Percentiles rank a stretch among this genome's conserved stretches.
Conservation (phyloP, 2,888 invertebrate genomes). For the Apeira syringaria region DNA sequence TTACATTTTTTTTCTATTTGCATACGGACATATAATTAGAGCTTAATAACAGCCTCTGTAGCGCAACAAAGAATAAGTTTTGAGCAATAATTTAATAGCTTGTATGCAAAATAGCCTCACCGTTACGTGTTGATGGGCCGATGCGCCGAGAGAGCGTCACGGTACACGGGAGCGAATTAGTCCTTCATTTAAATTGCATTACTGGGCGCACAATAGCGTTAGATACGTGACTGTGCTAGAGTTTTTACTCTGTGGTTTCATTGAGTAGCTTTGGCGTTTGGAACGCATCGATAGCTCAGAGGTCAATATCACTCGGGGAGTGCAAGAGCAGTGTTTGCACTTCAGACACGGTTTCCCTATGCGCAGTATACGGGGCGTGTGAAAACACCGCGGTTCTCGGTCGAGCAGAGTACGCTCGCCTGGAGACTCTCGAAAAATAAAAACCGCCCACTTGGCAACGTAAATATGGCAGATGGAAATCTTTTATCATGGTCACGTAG, state of each 20-base stretch:
- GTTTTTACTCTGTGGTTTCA: slow-evolving; percentile 57
- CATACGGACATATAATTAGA: slow-evolving; percentile 80
- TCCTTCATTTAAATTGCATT: slow-evolving; percentile 81
- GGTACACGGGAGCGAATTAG: slow-evolving; percentile 77
- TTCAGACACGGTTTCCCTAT: slow-evolving; percentile 50
- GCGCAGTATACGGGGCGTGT: slow-evolving; percentile 66
- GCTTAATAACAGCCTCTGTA: slow-evolving; percentile 78
- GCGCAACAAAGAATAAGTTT: slow-evolving; percentile 82
- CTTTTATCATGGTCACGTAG: slow-evolving; percentile 84
- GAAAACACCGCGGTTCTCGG: slow-evolving; percentile 68
- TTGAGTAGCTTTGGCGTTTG: slow-evolving; percentile 41
- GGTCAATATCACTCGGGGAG: slow-evolving; percentile 52
- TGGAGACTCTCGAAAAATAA: slow-evolving; percentile 77
- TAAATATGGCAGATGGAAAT: slow-evolving; percentile 83
- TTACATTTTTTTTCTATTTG: slow-evolving; percentile 76
- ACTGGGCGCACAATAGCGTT: slow-evolving; percentile 61
- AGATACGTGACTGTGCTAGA: slow-evolving; percentile 54
- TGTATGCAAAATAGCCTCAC: slow-evolving; percentile 81
- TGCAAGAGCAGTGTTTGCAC: slow-evolving; percentile 36
- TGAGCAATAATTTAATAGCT: slow-evolving; percentile 83
- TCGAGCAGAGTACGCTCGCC: slow-evolving; percentile 54
- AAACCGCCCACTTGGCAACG: slow-evolving; percentile 81
- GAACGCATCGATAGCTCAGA: slow-evolving; percentile 56
- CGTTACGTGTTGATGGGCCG: slow-evolving; percentile 81
- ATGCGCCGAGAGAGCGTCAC: slow-evolving; percentile 75